These are phyloP conservation scores for Bos taurus DNA, from an alignment of 2,113 vertebrate genomes.

Conservation along the genomic window ARS-UCD2.0 NC_037345.1:42744501-42745000, in stretches of 20 bases:
- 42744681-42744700: background rate
- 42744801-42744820: background rate
- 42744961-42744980: background rate
- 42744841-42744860: background rate
- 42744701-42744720: background rate
- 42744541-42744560: background rate
- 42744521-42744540: background rate
- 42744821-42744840: fast-evolving
- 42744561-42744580: background rate
- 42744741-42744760: background rate
- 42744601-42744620: background rate
- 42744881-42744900: background rate
- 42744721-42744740: background rate
- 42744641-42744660: background rate
- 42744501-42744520: background rate
- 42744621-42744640: background rate
- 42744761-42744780: background rate
- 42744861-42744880: background rate
- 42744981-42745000: too few relatives aligned
- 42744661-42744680: background rate
- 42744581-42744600: background rate
- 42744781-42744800: background rate
- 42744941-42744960: background rate
- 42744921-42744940: background rate
- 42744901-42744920: background rate